Base-by-base conservation (phyloP, 2,888 invertebrate species). In the Cancer borealis region DNA sequence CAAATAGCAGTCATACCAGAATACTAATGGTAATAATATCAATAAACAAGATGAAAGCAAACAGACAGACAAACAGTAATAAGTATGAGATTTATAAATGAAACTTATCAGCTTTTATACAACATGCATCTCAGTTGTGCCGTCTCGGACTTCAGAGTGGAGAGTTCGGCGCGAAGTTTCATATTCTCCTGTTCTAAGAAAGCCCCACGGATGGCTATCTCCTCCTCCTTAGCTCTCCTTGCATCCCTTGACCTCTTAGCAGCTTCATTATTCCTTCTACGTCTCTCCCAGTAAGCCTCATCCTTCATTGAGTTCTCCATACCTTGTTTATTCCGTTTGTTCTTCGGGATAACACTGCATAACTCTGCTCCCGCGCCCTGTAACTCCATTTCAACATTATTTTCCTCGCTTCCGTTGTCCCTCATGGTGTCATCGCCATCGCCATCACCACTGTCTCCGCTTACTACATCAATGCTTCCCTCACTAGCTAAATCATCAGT, bases 181-280 rank as follows among this genome's bases (percentile, higher is more conserved):
- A 98, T 97, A 96, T 98, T 98, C 96, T 99, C 98, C 96, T 98
- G 98, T 96, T 99, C 98, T 39, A 99, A 97, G 96, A 98, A 98
- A 0, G 98, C 98, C 0, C 98, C 98, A 94, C 98, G 97, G 84
- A 99, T 98, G 0, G 99, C 98, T 92, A 99, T 98, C 96, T 99
- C 98, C 96, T 99, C 98, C 96, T 99, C 99, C 96, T 99, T 98
- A 88, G 98, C 97, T 96, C 99, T 97, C 95, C 99, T 97, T 0
- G 98, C 98, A 96, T 99, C 99, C 3, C 99, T 97, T 0, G 99
- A 99, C 96, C 99, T 97, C 96, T 99, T 99, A 0, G 99, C 99
- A 0, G 99, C 99, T 95, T 98, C 98, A 96, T 99, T 99, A 96
- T 99, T 99, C 96, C 98, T 98, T 96, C 98, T 97, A 14, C 99